Base-by-base conservation (phyloP, 2,888 invertebrate genomes). In the Meiosimyza decipiens region DNA sequence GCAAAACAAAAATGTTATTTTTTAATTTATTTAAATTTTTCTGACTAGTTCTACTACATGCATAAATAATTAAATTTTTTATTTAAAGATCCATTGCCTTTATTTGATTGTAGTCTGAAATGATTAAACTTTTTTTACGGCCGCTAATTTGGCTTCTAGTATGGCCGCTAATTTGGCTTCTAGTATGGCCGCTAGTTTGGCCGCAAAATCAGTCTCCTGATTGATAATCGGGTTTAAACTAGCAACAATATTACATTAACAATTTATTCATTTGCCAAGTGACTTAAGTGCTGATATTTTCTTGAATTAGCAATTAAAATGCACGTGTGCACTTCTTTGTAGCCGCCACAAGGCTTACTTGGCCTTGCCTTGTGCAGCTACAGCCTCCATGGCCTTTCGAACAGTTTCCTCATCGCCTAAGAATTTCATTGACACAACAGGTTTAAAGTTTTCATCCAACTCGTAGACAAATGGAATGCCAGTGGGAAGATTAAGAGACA, bases 391-490 rank as follows among this genome's bases (percentile, higher is more conserved):
- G 2, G 94, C 94, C 81, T 93, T 93, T 82, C 90, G 91, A 0
- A 94, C 94, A 0, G 93, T 93, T 86, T 94, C 93, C 80, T 93
- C 92, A 80, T 94, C 97, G 6, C 94, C 94, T 72, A 94, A 89
- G 89, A 94, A 94, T 80, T 92, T 89, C 91, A 94, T 91, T 15
- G 93, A 92, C 62, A 91, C 91, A 1, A 93, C 90, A 0, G 94
- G 94, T 81, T 93, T 92, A 87, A 94, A 88, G 83, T 92, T 88
- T 77, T 92, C 93, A 84, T 94, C 93, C 81, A 94, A 87, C 80
- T 94, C 93, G 80, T 94, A 94, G 3, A 93, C 92, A 82, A 94
- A 94, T 57, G 94, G 94, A 84, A 94, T 94, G 72, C 94, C 94
- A 74, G 94, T 94, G 0, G 94, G 94, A 76, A 94, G 88, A 85